Evolutionary conservation across 2,113 vertebrate species (phyloP).

Genomic region (Antechinus stuartii): DNA sequence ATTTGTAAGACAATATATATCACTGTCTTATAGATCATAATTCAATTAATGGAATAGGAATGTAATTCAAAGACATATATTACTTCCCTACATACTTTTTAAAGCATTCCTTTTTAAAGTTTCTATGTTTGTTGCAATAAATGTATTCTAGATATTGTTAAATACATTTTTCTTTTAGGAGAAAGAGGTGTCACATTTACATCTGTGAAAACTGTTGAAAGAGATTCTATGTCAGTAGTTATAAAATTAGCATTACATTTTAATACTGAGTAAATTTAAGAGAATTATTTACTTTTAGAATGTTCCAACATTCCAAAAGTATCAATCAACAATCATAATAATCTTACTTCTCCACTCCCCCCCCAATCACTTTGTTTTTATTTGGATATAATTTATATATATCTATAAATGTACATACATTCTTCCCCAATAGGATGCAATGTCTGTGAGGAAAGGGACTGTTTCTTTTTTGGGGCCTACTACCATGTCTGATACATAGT

Average conservation of each 20-base stretch:
- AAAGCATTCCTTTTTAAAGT: background rate
- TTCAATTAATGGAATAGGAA: background rate
- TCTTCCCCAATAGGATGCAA: background rate
- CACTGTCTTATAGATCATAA: background rate
- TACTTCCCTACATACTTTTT: background rate
- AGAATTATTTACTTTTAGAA: background rate
- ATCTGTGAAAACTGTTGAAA: background rate
- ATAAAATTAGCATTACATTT: conserved; percentile 26
- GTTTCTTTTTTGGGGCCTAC: background rate
- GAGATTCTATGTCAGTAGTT: conserved; percentile 2
- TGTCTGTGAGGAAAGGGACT: background rate
- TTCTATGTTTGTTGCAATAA: background rate
- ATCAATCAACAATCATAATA: background rate
- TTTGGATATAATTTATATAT: background rate
- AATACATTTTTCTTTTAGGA: conserved; percentile 38
- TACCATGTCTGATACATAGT: background rate
- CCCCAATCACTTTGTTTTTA: background rate
- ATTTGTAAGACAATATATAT: background rate
- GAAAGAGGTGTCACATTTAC: background rate
- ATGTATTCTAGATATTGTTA: background rate
- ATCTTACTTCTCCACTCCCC: background rate
- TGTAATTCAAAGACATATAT: background rate
- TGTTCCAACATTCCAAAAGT: conserved; percentile 7
- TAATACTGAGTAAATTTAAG: conserved; percentile 28
- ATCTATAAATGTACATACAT: background rate